Percentiles rank a stretch among this genome's conserved stretches.
phyloP scores from a whole-genome alignment of 2,888 invertebrate genomes.

The Belgica antarctica region DNA sequence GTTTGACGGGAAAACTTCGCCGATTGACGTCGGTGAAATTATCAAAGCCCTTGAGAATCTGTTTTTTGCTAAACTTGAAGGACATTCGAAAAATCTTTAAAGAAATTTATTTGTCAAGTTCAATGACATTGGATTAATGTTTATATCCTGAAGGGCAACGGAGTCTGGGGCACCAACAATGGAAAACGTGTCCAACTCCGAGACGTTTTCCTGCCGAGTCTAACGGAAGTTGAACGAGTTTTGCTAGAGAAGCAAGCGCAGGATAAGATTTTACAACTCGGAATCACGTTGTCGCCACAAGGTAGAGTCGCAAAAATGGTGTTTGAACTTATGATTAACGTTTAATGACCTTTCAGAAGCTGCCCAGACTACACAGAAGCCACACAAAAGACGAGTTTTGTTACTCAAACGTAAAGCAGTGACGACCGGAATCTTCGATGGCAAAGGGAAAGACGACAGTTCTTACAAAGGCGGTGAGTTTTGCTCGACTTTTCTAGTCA shows the following conservation, averaged over 20 bases:
- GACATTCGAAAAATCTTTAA: background rate
- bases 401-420: constrained; percentile 82
- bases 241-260: constrained; percentile 68
- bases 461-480: background rate
- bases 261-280: constrained; percentile 58
- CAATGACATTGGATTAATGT: no score
- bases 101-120: background rate
- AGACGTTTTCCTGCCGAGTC: constrained; percentile 63
- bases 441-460: constrained; percentile 69
- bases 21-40: background rate
- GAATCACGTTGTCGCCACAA: constrained; percentile 33
- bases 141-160: constrained; percentile 74
- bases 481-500: no score
- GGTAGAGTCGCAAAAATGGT: constrained; percentile 17
- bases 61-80: background rate
- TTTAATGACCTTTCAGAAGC: no score
- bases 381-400: constrained; percentile 75
- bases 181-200: constrained; percentile 63
- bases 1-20: constrained; percentile 48
- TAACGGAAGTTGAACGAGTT: constrained; percentile 69
- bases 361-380: constrained; percentile 61
- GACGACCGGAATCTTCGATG: constrained; percentile 84
- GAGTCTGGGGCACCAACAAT: constrained; percentile 71
- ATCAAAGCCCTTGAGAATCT: background rate
- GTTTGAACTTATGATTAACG: no score